Base-by-base conservation (phyloP, 23 tunicate species). In the Aplidium turbinatum region DNA sequence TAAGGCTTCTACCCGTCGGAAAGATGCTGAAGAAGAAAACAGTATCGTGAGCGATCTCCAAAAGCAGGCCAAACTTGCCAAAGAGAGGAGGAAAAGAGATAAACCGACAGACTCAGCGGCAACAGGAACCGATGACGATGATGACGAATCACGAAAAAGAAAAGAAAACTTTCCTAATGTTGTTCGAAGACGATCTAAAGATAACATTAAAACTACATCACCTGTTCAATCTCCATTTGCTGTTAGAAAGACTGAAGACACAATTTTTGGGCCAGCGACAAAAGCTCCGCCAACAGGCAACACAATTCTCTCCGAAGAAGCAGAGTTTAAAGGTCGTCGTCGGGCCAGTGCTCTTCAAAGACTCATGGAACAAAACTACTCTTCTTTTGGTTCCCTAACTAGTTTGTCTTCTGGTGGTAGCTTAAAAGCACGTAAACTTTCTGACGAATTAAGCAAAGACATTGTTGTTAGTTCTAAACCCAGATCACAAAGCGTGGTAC, bases 281-380 rank as follows among this genome's bases (percentile, higher is more conserved):
- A 1, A n/a, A 5, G 33, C 40, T 27, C n/a, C 52, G 18, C 9
- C 19, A 11, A 16, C 48, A 16, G 72, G 38, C 28, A 65, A 38
- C 48, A 21, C 28, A 26, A 48, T 48, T 4, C 4, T 23, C 3
- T 33, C 55, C 18, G 52, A 65, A 1, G 77, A 80, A n/a, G 67
- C 51, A 0, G 72, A 69, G 21, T 33, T 50, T 35, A 30, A 52
- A 28, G 77, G 77, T 3, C 57, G 87, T 29, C 72, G 87, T 7
- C 36, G 87, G 19, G 70, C 79, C 22, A 81, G 87, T 40, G 61
- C 87, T 31, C 87, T 81, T 58, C 87, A 81, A 29, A 46, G 35
- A 39, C 64, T 81, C 24, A 19, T 78, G 3, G 83, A 78, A 22
- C 32, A 45, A 32, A 78, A 78, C 26, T 56, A 25, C n/a, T n/a